Evolutionary conservation across 92 coral and sea anemone species (phyloP).

Genomic region (Porites divaricata): DNA sequence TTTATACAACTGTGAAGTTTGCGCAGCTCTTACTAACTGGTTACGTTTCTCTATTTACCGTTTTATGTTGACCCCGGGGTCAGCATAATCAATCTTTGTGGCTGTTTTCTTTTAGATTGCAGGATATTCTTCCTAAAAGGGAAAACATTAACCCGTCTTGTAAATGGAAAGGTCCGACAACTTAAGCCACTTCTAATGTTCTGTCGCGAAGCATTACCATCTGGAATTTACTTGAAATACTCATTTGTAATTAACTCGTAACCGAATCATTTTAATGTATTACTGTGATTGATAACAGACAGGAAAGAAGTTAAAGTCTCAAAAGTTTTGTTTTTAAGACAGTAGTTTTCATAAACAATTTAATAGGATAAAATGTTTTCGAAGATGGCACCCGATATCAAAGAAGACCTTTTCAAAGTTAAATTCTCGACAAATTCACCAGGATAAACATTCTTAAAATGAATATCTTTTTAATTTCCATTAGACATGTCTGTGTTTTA

Average conservation of each 20-base stretch:
- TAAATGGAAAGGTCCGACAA: background rate
- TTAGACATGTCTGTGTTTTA: background rate
- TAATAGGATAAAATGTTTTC: background rate
- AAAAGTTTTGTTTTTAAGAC: background rate
- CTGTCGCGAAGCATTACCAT: background rate
- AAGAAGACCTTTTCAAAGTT: too few species aligned
- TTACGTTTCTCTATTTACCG: background rate
- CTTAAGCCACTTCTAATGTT: background rate
- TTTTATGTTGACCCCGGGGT: slow-evolving; percentile 7
- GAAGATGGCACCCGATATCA: background rate
- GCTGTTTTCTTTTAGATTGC: background rate
- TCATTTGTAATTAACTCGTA: background rate
- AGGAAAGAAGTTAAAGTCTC: background rate
- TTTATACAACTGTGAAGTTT: background rate
- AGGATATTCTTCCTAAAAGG: slow-evolving; percentile 5
- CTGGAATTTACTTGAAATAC: background rate
- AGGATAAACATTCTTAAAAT: background rate
- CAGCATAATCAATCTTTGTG: background rate
- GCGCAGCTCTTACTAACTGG: background rate
- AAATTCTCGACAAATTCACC: background rate
- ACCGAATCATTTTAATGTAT: background rate
- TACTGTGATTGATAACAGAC: background rate
- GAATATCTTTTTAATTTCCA: too few species aligned
- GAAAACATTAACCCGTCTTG: slow-evolving; percentile 9
- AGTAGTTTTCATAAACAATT: background rate